phyloP scores from a whole-genome alignment of 1,140 invertebrate genomes.

The Telenomus remus region DNA sequence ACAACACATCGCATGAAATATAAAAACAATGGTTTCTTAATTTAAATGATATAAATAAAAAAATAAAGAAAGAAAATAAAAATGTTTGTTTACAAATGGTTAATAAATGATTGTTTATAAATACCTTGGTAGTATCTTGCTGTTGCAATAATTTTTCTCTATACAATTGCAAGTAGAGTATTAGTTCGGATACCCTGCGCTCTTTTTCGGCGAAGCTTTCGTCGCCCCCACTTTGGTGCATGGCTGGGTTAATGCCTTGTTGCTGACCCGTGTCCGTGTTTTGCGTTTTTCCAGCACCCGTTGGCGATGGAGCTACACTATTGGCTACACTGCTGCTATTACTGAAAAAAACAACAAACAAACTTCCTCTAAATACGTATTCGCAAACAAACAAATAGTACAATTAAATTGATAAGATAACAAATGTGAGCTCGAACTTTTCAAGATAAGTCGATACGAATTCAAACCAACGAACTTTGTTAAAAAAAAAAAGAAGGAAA shows the following conservation, averaged over 20 bases:
- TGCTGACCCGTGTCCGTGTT: slow-evolving; percentile 67
- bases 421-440: no score
- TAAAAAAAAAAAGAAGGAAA: no score
- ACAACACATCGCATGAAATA: slow-evolving; percentile 20
- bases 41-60: not conserved
- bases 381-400: not conserved
- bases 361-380: not conserved
- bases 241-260: slow-evolving; percentile 78
- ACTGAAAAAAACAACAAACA: slow-evolving; percentile 61
- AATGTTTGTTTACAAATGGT: no score
- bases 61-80: no score
- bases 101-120: no score
- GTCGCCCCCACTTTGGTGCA: slow-evolving; percentile 81
- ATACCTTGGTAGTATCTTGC: slow-evolving; percentile 73
- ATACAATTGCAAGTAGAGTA: slow-evolving; percentile 86
- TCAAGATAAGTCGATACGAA: no score
- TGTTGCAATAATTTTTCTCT: slow-evolving; percentile 85
- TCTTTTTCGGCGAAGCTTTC: slow-evolving; percentile 86
- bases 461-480: no score
- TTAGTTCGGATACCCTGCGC: slow-evolving; percentile 87
- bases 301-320: slow-evolving; percentile 68
- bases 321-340: slow-evolving; percentile 70
- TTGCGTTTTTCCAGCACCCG: slow-evolving; percentile 65
- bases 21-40: slow-evolving; percentile 16
- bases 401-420: not conserved